Base-by-base conservation (phyloP, 1,140 invertebrate species). In the Apis cerana region DNA sequence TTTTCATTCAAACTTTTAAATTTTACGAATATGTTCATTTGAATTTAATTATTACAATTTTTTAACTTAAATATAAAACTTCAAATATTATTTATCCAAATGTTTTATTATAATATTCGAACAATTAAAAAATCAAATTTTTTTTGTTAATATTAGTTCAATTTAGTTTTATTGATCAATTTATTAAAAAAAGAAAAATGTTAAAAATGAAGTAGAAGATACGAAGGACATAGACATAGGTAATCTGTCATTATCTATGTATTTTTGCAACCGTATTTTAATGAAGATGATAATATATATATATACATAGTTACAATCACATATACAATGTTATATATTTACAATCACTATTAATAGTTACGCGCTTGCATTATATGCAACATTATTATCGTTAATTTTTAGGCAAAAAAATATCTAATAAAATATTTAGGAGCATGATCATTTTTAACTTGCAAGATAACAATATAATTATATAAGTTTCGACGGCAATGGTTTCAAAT, bases 301-400 rank as follows among this genome's bases (percentile, higher is more conserved):
- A 43, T 43, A 90, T 90, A 90, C 89, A 90, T 88, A 90, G 88
- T 89, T 90, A 90, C 89, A 90, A 71, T 86, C 83, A 86, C 88
- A 90, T 90, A 86, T 90, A 89, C 89, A 90, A 68, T 84, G 85
- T 76, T 74, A 75, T 75, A 67, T 88, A 86, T 89, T 75, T 88
- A 88, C 84, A 89, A 67, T 88, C 79, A 56, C 74, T 52, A 43
- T 81, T 61, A 67, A 81, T 59, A 65, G 68, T 65, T 56, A 82
- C 65, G 23, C 56, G 48, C 17, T 54, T 19, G 64, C 52, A 67
- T 72, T 79, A 58, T 64, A 72, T 27, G 33, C 23, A 75, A 69
- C 61, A 50, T 52, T 13, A 15, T 58, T 48, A 21, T 33, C 23
- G 21, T 61, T n/a, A 59, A 11, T 61, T 11, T 50, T 58, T 52